Evolutionary conservation across 2,888 invertebrate species (phyloP).

Genomic region (Ichneumon xanthorius): DNA sequence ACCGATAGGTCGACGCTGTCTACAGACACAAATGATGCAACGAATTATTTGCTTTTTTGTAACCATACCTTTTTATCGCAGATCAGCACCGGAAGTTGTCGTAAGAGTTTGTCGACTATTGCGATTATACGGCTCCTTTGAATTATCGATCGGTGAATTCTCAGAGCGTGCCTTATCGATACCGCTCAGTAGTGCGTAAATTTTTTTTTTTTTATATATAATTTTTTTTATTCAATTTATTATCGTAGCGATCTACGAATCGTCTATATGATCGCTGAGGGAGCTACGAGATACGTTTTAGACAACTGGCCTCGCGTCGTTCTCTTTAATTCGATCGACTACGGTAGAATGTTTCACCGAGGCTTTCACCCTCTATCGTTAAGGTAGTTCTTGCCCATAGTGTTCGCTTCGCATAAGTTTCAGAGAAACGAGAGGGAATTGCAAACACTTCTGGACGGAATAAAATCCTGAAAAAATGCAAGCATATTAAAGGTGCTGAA

Average conservation of each 20-base stretch:
- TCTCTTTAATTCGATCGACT: background rate
- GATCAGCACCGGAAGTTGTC: conserved; percentile 31
- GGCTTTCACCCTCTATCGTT: too few relatives aligned
- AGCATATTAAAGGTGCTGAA: too few relatives aligned
- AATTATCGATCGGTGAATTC: background rate
- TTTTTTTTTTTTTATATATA: too few relatives aligned
- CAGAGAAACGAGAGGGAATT: too few relatives aligned
- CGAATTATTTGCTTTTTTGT: conserved; percentile 6
- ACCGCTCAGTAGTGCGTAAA: background rate
- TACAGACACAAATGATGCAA: conserved; percentile 18
- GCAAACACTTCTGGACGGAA: too few relatives aligned
- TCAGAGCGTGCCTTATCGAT: conserved; percentile 37
- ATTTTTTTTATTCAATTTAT: background rate
- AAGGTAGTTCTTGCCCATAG: too few relatives aligned
- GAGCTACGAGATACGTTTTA: conserved; percentile 14
- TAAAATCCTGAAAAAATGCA: too few relatives aligned
- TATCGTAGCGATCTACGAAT: background rate
- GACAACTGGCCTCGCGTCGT: background rate
- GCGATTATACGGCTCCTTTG: too few relatives aligned
- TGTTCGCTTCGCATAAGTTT: too few relatives aligned
- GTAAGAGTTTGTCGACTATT: background rate
- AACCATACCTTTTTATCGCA: conserved; percentile 53
- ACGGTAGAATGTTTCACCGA: background rate
- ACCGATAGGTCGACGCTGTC: conserved; percentile 23
- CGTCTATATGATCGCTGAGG: conserved; percentile 4